Base-by-base conservation (phyloP, 2,797 vertebrate species). In the Gephyroberyx darwinii region DNA sequence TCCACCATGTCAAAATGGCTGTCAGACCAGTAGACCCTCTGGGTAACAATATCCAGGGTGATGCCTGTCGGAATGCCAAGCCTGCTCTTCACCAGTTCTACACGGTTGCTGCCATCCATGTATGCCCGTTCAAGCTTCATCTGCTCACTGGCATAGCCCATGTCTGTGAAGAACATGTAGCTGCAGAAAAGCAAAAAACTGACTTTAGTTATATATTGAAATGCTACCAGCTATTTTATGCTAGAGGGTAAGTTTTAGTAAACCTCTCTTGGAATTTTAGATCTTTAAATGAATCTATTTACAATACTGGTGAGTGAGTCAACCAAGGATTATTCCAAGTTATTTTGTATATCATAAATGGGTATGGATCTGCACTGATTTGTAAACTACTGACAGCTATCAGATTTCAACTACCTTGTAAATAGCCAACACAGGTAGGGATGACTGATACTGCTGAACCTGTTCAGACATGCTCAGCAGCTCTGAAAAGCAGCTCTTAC, bases 131-230 rank as follows among this genome's bases (percentile, higher is more conserved):
- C 93, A 0, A 94, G 85, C 65, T 93, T 93, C 63, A 90, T 76
- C 26, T 90, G 45, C 66, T 92, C 75, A 30, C 17, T 62, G 26
- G 5, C 10, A 37, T 16, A 1, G 4, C 92, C 92, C 86, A 58
- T 88, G 80, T 93, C 92, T 59, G 92, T 92, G 78, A 94, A 94
- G 78, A 94, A 94, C 93, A 94, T 94, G 77, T 94, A 94, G 60
- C 92, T 94, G 75, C 75, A 85, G 67, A 69, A 33, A 80, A 45
- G 64, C 5, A 74, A 14, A 31, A 0, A 37, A 19, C 8, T 19
- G 6, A 14, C 10, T 41, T 41, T 14, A 52, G 12, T 12, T 9
- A n/a, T 14, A 50, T 5, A 41, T 16, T 9, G 13, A 58, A 48
- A 56, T 69, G 8, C 10, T 2, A 17, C 4, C 8, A n/a, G 45